phyloP scores from a whole-genome alignment of 2,888 invertebrate genomes.

The Altica lythri region DNA sequence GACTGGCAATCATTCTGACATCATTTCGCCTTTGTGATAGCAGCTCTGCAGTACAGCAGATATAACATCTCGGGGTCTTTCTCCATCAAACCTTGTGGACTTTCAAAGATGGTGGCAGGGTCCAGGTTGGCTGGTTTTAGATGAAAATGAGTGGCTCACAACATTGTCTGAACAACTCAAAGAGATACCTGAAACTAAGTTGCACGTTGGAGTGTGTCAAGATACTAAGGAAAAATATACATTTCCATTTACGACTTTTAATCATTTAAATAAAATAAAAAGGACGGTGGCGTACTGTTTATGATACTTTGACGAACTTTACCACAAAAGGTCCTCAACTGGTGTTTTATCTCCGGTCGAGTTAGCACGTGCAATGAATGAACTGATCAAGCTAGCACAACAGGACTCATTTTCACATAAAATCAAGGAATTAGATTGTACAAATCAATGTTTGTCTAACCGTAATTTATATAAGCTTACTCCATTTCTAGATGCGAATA shows the following conservation, averaged over 20 bases:
- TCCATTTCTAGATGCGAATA: no score
- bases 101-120: conserved; percentile 17
- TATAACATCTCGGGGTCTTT: conserved; percentile 1
- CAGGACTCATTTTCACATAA: not conserved
- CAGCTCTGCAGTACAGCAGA: no score
- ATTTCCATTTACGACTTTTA: not conserved
- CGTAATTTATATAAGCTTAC: conserved; percentile 5
- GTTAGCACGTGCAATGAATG: not conserved
- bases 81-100: not conserved
- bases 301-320: not conserved
- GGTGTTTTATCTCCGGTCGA: not conserved
- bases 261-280: conserved; percentile 5
- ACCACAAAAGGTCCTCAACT: not conserved
- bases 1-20: no score
- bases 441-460: conserved; percentile 10
- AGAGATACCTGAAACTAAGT: not conserved
- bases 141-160: not conserved
- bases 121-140: not conserved
- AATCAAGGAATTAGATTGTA: not conserved
- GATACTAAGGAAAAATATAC: no score
- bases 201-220: no score
- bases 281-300: not conserved
- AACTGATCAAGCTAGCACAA: not conserved
- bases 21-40: no score
- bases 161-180: not conserved